These are phyloP conservation scores for Acanthosepion lycidas DNA, from an alignment of 2,888 invertebrate genomes.

Conservation along the genomic window DNA sequence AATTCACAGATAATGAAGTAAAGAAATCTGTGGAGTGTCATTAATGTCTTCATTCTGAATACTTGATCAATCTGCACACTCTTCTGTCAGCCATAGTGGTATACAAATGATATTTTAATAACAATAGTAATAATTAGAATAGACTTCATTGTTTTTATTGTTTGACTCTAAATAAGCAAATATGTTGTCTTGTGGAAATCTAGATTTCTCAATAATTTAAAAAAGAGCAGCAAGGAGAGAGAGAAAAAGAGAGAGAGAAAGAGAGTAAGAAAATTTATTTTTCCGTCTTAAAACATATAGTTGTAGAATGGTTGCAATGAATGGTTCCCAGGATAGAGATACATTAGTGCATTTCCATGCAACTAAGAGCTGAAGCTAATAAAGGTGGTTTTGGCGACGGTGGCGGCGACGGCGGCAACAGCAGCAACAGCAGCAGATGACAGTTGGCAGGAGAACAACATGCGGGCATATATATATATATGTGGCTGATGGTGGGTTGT, in stretches of 20 bases:
- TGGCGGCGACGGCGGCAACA: background rate
- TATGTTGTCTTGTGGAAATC: background rate
- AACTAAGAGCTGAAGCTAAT: constrained; percentile 38
- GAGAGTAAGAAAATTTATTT: background rate
- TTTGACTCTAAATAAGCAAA: constrained; percentile 41
- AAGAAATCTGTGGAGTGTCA: no score
- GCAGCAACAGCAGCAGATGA: constrained; percentile 43
- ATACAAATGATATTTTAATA: no score
- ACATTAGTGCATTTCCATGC: constrained; percentile 42
- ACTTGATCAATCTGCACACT: no score
- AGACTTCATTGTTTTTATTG: no score
- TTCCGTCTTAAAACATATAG: background rate
- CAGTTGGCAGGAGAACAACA: constrained; percentile 42
- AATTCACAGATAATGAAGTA: no score
- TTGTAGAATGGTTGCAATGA: background rate
- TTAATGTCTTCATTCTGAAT: no score
- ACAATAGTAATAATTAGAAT: no score
- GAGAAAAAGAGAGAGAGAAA: background rate
- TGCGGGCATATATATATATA: background rate
- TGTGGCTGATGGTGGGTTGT: constrained; percentile 38
- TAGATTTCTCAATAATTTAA: background rate
- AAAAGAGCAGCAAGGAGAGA: background rate
- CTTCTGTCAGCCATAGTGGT: no score
- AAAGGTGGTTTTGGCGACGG: constrained; percentile 43
- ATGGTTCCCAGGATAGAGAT: background rate